A percentile compares a stretch with the other conserved stretches of the same genome.
These are phyloP conservation scores for Scrobipalpa costella DNA, from an alignment of 2,888 invertebrate genomes.

Conservation along the genomic window DNA sequence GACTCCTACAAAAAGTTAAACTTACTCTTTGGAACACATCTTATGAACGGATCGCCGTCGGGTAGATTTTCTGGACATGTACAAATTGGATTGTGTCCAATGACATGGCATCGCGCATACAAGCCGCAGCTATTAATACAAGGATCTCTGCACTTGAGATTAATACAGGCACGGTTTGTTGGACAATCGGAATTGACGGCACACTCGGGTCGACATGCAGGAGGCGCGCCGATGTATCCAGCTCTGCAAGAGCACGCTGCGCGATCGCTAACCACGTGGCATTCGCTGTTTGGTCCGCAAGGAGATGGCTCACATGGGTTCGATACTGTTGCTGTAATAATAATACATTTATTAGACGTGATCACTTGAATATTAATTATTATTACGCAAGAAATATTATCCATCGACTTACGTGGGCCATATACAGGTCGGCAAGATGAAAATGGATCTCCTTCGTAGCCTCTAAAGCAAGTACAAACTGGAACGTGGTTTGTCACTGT, in stretches of 20 bases:
- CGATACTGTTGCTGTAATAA: conserved; percentile 45
- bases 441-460: conserved; percentile 92
- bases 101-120: conserved; percentile 88
- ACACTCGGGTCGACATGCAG: conserved; percentile 88
- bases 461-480: conserved; percentile 88
- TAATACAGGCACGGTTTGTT: conserved; percentile 86
- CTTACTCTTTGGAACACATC: conserved; percentile 80
- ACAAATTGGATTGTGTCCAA: conserved; percentile 90
- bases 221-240: conserved; percentile 87
- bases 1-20: conserved; percentile 21
- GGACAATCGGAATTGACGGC: conserved; percentile 89
- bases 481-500: conserved; percentile 91
- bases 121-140: conserved; percentile 89
- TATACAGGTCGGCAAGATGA: conserved; percentile 85
- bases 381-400: too few relatives aligned
- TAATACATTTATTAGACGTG: not conserved
- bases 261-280: conserved; percentile 84
- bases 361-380: too few relatives aligned
- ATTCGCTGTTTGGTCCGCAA: conserved; percentile 89
- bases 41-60: conserved; percentile 89
- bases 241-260: conserved; percentile 87
- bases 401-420: conserved; percentile 64
- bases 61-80: conserved; percentile 84
- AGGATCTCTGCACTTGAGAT: conserved; percentile 88
- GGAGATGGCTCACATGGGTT: conserved; percentile 89